Conservation (phyloP, 2,888 invertebrate genomes). For the Meiosimyza decipiens region DNA sequence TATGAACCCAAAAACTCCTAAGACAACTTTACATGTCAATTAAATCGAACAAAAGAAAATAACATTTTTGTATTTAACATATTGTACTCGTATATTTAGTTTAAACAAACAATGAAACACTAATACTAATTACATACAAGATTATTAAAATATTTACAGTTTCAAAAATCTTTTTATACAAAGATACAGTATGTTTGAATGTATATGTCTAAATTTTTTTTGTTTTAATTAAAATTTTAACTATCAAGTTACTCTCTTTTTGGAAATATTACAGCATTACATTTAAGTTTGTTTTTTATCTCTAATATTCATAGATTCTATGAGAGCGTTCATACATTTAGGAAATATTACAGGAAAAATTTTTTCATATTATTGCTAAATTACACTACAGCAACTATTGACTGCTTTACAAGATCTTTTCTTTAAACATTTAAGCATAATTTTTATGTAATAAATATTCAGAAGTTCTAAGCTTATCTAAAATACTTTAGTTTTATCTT, state of each 20-base stretch:
- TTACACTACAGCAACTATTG: conserved; percentile 40
- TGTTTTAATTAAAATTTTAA: conserved; percentile 23
- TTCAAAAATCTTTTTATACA: conserved; percentile 39
- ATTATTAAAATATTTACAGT: conserved; percentile 44
- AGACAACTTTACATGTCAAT: too few species aligned
- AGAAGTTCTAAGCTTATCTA: too few species aligned
- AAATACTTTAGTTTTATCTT: too few species aligned
- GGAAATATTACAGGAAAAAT: conserved; percentile 8
- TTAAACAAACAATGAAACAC: conserved; percentile 13
- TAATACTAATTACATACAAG: conserved; percentile 5
- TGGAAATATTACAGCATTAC: too few species aligned
- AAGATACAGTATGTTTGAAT: conserved; percentile 40
- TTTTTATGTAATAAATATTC: too few species aligned
- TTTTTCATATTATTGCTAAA: conserved; percentile 46
- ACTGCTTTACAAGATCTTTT: too few species aligned
- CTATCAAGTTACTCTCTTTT: conserved; percentile 7
- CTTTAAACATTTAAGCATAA: too few species aligned
- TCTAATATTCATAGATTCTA: too few species aligned
- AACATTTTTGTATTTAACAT: too few species aligned
- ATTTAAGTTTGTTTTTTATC: too few species aligned
- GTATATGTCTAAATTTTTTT: conserved; percentile 19
- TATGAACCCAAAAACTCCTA: too few species aligned
- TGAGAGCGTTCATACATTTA: background rate
- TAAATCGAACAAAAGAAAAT: background rate
- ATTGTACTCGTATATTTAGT: too few species aligned